These are phyloP conservation scores for Myripristis jacobus DNA, from an alignment of 2,797 vertebrate genomes.

Conservation along the genomic window DNA sequence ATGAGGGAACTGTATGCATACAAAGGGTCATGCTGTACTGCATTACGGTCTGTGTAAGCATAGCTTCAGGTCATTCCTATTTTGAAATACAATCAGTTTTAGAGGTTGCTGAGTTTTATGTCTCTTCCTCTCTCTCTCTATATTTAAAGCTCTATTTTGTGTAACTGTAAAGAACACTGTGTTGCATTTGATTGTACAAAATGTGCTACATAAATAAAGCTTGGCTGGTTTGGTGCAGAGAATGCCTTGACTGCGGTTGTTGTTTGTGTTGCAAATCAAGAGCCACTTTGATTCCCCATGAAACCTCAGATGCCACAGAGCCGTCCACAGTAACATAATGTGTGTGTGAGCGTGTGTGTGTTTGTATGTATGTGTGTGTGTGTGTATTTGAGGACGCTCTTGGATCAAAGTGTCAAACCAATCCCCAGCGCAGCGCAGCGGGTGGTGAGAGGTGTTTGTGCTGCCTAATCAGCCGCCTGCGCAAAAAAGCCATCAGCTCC, in stretches of 20 bases:
- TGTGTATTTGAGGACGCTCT: constrained; percentile 38
- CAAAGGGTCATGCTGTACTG: too few relatives aligned
- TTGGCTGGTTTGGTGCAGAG: background rate
- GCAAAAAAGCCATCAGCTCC: constrained; percentile 42
- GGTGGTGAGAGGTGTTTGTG: constrained; percentile 64
- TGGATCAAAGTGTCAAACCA: constrained; percentile 60
- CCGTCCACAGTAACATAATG: constrained; percentile 10
- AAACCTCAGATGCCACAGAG: constrained; percentile 23
- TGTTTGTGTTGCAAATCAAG: constrained; percentile 32
- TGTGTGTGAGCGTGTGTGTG: constrained; percentile 1
- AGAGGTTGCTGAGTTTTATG: too few relatives aligned
- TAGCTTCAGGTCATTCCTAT: too few relatives aligned
- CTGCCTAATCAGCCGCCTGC: constrained; percentile 68
- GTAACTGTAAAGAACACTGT: too few relatives aligned
- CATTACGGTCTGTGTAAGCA: too few relatives aligned
- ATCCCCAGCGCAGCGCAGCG: constrained; percentile 38
- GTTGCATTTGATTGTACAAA: too few relatives aligned
- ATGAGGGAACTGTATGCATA: too few relatives aligned
- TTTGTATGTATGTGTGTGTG: constrained; percentile 20
- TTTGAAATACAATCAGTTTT: too few relatives aligned
- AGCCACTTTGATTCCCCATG: constrained; percentile 21
- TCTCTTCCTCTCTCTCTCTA: too few relatives aligned
- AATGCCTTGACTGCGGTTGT: background rate
- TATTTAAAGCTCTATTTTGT: too few relatives aligned
- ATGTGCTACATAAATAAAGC: too few relatives aligned